These are phyloP conservation scores for Autographa pulchrina DNA, from an alignment of 2,888 invertebrate genomes.

Conservation along the genomic window DNA sequence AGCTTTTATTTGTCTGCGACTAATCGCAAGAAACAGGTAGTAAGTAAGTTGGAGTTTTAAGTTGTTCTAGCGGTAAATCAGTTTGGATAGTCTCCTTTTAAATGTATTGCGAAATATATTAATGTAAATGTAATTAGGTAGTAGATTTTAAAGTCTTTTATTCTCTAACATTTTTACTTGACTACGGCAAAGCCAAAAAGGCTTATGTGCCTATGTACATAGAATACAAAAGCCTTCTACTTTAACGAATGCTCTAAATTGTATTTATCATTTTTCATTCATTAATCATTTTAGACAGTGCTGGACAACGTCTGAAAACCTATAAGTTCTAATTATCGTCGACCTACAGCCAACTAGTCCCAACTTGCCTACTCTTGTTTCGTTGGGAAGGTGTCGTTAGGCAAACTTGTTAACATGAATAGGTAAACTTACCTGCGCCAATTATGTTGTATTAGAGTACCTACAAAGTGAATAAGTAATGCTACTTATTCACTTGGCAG, in stretches of 20 bases:
- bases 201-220: too few relatives aligned
- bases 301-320: not conserved
- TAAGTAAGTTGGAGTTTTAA: not conserved
- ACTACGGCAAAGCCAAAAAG: too few relatives aligned
- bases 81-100: not conserved
- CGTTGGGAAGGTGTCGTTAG: not conserved
- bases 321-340: not conserved
- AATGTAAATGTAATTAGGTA: too few relatives aligned
- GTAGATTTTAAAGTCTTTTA: too few relatives aligned
- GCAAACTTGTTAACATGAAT: not conserved
- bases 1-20: slow-evolving; percentile 12
- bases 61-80: not conserved
- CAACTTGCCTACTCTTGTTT: not conserved
- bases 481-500: not conserved
- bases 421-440: not conserved
- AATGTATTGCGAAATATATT: too few relatives aligned
- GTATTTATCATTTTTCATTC: too few relatives aligned
- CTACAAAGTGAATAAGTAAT: too few relatives aligned
- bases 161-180: too few relatives aligned
- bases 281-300: not conserved
- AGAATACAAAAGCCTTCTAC: too few relatives aligned
- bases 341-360: not conserved
- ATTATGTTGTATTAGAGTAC: not conserved
- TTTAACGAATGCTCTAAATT: too few relatives aligned
- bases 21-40: slow-evolving; percentile 3